Conservation (phyloP, 1,140 invertebrate genomes). For the Lepidurus packardi region DNA sequence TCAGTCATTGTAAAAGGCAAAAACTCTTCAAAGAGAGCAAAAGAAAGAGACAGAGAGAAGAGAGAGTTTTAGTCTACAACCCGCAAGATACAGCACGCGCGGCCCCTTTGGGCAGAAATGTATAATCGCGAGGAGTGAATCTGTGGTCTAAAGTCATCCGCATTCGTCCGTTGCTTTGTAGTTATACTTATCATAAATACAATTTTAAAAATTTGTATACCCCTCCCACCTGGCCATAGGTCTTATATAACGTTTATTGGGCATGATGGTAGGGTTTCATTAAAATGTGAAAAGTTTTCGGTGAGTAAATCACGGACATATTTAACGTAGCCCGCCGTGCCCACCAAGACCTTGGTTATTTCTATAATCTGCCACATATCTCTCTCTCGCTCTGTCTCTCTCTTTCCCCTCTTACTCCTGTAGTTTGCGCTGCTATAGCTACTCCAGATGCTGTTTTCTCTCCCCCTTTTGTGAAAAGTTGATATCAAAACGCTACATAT, state of each 20-base stretch:
- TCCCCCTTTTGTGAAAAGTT: background rate
- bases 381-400: background rate
- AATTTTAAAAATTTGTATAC: background rate
- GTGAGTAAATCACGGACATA: background rate
- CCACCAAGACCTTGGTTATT: background rate
- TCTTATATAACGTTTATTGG: background rate
- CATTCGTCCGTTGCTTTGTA: too few relatives aligned
- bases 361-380: background rate
- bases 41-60: too few relatives aligned
- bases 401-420: background rate
- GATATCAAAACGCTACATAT: background rate
- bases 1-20: too few relatives aligned
- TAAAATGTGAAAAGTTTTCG: background rate
- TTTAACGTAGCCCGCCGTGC: background rate
- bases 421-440: background rate
- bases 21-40: too few relatives aligned
- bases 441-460: constrained; percentile 9
- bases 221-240: background rate
- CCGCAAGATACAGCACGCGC: background rate
- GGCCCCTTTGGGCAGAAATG: background rate
- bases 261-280: background rate
- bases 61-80: too few relatives aligned
- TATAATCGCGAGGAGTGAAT: too few relatives aligned
- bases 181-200: too few relatives aligned
- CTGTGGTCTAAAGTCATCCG: too few relatives aligned